Evolutionary conservation across 2,888 invertebrate genomes (phyloP).

Genomic region (Melanostoma scalare): DNA sequence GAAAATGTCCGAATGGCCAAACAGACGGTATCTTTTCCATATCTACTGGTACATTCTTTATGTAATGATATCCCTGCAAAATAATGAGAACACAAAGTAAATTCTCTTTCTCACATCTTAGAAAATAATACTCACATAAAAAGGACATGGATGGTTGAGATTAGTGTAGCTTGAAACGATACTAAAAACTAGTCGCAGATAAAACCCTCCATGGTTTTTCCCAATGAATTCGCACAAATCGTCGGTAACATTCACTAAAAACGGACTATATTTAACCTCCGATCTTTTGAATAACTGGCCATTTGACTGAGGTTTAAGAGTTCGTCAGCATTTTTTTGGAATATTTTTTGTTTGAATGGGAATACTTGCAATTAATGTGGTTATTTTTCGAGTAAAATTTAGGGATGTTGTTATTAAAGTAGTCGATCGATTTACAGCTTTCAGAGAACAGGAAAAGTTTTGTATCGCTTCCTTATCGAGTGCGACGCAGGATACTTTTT

Average conservation of each 20-base stretch:
- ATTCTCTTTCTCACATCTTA: not conserved
- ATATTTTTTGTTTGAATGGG: too few species aligned
- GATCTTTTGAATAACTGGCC: not conserved
- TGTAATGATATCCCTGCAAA: not conserved
- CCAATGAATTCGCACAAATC: not conserved
- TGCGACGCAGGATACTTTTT: too few species aligned
- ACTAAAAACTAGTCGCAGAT: not conserved
- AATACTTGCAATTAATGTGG: too few species aligned
- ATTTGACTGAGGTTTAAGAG: too few species aligned
- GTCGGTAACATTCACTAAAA: not conserved
- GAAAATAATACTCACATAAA: not conserved
- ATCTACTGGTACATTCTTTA: constrained; percentile 1
- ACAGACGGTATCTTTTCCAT: not conserved
- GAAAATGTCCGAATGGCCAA: constrained; percentile 21
- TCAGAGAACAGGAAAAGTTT: too few species aligned
- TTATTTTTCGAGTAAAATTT: too few species aligned
- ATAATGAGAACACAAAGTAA: not conserved
- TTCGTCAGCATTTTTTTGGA: too few species aligned
- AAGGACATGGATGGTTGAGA: constrained; percentile 10
- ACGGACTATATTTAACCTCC: not conserved
- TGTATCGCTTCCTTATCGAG: too few species aligned
- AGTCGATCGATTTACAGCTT: too few species aligned
- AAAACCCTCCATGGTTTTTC: not conserved
- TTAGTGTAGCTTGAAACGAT: not conserved
- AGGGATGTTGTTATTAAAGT: too few species aligned